These are phyloP conservation scores for Psilanteris sp. DNA, from an alignment of 1,140 invertebrate genomes.

Conservation along the genomic window DNA sequence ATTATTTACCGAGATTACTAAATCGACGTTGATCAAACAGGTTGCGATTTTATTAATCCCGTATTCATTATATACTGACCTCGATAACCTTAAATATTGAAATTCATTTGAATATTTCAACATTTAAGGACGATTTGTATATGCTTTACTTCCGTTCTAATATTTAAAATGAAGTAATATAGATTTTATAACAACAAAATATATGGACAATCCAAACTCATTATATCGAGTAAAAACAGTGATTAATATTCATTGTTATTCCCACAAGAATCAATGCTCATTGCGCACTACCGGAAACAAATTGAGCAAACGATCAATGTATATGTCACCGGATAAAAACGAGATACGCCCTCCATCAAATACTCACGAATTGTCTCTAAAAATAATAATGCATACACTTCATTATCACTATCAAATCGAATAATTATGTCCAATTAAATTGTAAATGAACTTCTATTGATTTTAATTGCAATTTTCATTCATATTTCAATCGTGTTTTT, in stretches of 20 bases:
- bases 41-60: no score
- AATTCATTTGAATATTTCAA: constrained; percentile 8
- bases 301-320: constrained; percentile 57
- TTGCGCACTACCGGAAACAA: constrained; percentile 46
- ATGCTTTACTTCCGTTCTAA: not conserved
- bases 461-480: no score
- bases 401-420: not conserved
- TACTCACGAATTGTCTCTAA: constrained; percentile 15
- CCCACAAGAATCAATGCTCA: constrained; percentile 11
- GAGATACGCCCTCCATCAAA: constrained; percentile 7
- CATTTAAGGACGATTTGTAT: not conserved
- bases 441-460: not conserved
- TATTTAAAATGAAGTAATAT: not conserved
- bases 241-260: constrained; percentile 37
- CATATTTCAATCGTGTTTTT: no score
- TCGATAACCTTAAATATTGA: no score
- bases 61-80: no score
- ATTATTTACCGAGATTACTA: no score
- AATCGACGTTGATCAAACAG: no score
- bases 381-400: constrained; percentile 33
- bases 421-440: constrained; percentile 22
- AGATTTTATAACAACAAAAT: constrained; percentile 2
- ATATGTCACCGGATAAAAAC: constrained; percentile 31
- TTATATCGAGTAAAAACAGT: constrained; percentile 23
- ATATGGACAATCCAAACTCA: constrained; percentile 7